These are phyloP conservation scores for Nipponia nippon DNA, from an alignment of 2,113 vertebrate genomes.

Conservation along the genomic window DNA sequence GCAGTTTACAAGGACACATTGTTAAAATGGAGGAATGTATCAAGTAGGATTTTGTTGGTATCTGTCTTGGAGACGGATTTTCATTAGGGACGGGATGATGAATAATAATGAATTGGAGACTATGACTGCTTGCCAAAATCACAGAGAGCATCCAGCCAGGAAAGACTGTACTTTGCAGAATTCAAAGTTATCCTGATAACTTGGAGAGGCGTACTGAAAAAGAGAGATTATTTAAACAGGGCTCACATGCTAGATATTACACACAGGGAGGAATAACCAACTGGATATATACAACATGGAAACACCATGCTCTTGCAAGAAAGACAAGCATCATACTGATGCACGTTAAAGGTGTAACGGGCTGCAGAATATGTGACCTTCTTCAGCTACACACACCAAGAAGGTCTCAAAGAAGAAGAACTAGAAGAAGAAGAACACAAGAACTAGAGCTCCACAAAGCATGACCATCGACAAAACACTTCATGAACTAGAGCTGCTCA, in stretches of 20 bases:
- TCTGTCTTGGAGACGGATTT: neutral
- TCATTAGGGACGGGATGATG: neutral
- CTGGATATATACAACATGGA: neutral
- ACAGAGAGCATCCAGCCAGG: neutral
- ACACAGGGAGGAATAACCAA: neutral
- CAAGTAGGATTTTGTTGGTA: neutral
- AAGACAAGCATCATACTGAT: neutral
- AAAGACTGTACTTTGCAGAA: neutral
- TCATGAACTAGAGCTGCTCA: neutral
- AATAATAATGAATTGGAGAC: neutral
- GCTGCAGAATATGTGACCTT: rapidly evolving
- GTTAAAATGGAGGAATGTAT: neutral
- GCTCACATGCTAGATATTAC: neutral
- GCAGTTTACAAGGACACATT: neutral
- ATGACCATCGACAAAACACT: neutral
- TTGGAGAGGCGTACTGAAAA: neutral
- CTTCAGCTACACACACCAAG: neutral
- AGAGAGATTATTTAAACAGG: neutral
- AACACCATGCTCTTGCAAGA: neutral
- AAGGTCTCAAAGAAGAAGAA: neutral
- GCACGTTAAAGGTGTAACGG: neutral
- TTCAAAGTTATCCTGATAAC: neutral
- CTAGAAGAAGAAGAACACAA: neutral
- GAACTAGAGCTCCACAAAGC: neutral
- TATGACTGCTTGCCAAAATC: neutral